These are phyloP conservation scores for Conops quadrifasciatus DNA, from an alignment of 2,888 invertebrate species.

Conservation along the genomic window DNA sequence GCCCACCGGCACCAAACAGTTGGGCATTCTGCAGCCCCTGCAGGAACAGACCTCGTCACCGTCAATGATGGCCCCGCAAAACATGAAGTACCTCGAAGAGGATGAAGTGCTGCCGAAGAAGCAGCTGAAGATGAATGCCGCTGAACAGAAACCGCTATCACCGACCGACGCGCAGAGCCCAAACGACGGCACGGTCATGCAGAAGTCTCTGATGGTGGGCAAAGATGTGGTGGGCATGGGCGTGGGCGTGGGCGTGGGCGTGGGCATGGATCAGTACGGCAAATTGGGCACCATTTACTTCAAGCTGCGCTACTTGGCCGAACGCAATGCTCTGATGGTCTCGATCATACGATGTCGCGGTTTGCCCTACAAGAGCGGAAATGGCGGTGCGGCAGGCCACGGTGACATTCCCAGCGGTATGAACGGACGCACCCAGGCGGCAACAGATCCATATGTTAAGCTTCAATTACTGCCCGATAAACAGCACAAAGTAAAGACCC, in stretches of 20 bases:
- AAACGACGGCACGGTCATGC: conserved; percentile 50
- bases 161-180: conserved; percentile 16
- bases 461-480: conserved; percentile 96
- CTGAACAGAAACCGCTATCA: conserved; percentile 34
- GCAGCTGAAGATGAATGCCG: conserved; percentile 38
- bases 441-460: conserved; percentile 94
- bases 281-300: conserved; percentile 89
- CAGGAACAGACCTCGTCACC: conserved; percentile 59
- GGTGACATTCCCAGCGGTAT: conserved; percentile 67
- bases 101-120: conserved; percentile 59
- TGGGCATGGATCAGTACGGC: conserved; percentile 67
- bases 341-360: conserved; percentile 91
- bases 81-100: conserved; percentile 61
- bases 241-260: conserved; percentile 47
- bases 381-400: conserved; percentile 63
- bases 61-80: conserved; percentile 58
- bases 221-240: conserved; percentile 47
- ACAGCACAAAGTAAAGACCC: conserved; percentile 95
- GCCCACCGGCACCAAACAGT: conserved; percentile 72
- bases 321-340: conserved; percentile 90
- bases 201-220: conserved; percentile 45
- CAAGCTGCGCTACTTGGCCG: conserved; percentile 87
- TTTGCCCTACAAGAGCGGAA: conserved; percentile 73
- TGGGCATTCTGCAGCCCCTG: conserved; percentile 60
- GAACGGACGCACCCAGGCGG: conserved; percentile 65